These are phyloP conservation scores for Lycophotia porphyrea DNA, from an alignment of 2,888 invertebrate genomes.

Conservation along the genomic window DNA sequence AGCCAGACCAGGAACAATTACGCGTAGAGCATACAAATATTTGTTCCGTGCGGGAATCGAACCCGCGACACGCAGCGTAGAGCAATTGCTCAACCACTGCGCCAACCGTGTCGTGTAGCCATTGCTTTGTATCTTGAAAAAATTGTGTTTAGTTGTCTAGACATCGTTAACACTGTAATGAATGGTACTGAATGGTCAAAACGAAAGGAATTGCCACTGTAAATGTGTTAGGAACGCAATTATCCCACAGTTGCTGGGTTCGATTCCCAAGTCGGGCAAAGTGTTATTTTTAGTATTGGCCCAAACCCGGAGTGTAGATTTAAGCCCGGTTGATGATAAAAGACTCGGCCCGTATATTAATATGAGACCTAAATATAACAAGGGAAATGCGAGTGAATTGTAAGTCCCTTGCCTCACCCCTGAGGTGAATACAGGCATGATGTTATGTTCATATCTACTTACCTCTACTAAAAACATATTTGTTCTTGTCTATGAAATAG, in stretches of 20 bases:
- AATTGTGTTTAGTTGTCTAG: not conserved
- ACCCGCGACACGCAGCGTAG: no score
- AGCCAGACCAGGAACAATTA: not conserved
- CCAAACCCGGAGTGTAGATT: not conserved
- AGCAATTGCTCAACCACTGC: no score
- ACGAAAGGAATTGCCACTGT: not conserved
- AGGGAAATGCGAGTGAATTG: not conserved
- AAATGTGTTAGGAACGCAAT: not conserved
- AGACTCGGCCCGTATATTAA: not conserved
- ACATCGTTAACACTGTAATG: not conserved
- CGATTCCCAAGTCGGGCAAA: not conserved
- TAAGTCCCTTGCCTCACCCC: not conserved
- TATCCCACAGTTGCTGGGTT: not conserved
- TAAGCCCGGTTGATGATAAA: not conserved
- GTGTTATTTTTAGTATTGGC: not conserved
- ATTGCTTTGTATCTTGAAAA: not conserved
- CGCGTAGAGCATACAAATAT: not conserved
- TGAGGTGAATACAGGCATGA: not conserved
- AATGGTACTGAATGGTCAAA: not conserved
- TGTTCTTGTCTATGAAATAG: slow-evolving; percentile 77
- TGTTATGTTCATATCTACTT: slow-evolving; percentile 51
- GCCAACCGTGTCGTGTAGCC: no score
- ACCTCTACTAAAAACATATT: slow-evolving; percentile 73
- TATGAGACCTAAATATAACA: no score
- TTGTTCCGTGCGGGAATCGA: not conserved